Percentiles rank a stretch among this genome's conserved stretches.
Conservation (phyloP, 92 coral and sea anemone species). For the Porites cylindrica region DNA sequence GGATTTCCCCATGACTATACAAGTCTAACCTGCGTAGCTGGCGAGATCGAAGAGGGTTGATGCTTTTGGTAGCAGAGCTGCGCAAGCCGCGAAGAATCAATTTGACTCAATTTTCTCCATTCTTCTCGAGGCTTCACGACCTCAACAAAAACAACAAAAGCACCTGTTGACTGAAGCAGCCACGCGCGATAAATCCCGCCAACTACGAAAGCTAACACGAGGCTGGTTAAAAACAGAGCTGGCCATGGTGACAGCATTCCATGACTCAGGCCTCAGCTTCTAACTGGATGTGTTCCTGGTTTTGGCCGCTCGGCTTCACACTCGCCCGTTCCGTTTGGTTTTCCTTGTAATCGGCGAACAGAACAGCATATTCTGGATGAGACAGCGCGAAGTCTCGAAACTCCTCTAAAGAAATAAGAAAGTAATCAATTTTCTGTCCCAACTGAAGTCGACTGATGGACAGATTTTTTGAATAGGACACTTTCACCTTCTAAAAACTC, state of each 20-base stretch:
- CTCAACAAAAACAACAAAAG: no score
- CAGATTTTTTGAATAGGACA: background rate
- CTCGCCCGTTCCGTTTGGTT: slow-evolving; percentile 21
- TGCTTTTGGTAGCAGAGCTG: no score
- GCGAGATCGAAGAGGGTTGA: no score
- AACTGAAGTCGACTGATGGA: background rate
- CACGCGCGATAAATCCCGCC: no score
- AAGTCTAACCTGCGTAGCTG: no score
- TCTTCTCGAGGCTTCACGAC: no score
- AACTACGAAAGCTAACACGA: no score
- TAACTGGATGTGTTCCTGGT: slow-evolving; percentile 6
- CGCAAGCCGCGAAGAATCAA: no score
- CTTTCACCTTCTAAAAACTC: no score
- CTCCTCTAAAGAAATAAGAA: slow-evolving; percentile 64
- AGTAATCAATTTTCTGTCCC: background rate
- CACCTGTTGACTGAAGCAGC: no score
- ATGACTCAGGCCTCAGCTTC: slow-evolving; percentile 16
- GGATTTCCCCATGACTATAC: no score
- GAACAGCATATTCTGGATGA: slow-evolving; percentile 83
- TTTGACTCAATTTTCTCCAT: no score
- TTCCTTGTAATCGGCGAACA: slow-evolving; percentile 58
- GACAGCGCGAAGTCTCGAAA: slow-evolving; percentile 77
- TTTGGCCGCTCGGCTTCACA: background rate
- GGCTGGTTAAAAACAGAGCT: background rate
- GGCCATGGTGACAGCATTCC: background rate